phyloP scores from a whole-genome alignment of 2,113 vertebrate species.

The Serilophus lunatus region DNA sequence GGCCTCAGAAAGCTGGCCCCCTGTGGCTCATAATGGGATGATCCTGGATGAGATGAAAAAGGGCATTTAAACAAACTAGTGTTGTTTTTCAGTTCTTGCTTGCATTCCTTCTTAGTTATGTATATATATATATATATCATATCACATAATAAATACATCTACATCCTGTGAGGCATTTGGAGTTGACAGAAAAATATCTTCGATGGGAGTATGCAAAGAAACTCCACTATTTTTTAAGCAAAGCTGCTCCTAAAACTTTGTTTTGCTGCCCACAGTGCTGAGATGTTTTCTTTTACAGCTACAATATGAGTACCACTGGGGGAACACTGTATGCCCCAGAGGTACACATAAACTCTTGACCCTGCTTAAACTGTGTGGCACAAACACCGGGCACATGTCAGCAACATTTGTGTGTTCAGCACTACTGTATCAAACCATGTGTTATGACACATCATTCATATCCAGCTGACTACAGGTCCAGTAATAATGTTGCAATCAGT shows the following conservation, averaged over 20 bases:
- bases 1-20: constrained; percentile 36
- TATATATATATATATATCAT: not conserved
- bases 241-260: not conserved
- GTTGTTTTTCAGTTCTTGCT: not conserved
- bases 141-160: not conserved
- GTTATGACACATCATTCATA: not conserved
- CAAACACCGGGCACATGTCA: not conserved
- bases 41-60: constrained; percentile 4
- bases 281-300: not conserved
- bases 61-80: not conserved
- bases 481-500: not conserved
- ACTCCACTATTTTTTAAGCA: not conserved
- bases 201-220: not conserved
- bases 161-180: not conserved
- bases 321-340: not conserved
- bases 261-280: not conserved
- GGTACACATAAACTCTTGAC: constrained; percentile 10
- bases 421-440: not conserved
- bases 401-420: not conserved
- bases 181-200: not conserved
- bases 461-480: not conserved
- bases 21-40: constrained; percentile 13
- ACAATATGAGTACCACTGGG: not conserved
- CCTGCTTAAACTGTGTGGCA: not conserved
- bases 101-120: not conserved